A percentile compares a stretch with the other conserved stretches of the same genome.
Conservation (phyloP, 2,797 vertebrate genomes). For the Crypturellus tataupa region DNA sequence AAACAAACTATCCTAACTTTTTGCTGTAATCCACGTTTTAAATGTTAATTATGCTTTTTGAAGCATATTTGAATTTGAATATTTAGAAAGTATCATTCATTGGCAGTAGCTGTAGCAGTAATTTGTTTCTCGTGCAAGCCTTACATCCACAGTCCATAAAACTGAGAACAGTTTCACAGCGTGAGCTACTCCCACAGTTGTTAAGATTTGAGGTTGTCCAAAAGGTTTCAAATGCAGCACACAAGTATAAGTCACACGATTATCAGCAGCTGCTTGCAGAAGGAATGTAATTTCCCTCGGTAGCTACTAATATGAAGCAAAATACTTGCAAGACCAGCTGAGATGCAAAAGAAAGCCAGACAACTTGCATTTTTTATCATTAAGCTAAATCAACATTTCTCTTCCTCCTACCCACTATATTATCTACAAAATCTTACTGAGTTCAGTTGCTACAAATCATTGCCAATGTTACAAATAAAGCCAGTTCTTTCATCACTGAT, state of each 20-base stretch:
- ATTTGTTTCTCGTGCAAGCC: background rate
- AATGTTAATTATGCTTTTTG: background rate
- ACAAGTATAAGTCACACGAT: background rate
- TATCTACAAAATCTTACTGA: background rate
- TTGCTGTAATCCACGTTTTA: background rate
- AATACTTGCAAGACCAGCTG: background rate
- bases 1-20: background rate
- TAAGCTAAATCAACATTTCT: background rate
- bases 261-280: background rate
- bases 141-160: background rate
- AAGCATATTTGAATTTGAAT: too few species aligned
- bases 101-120: background rate
- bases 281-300: background rate
- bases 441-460: too few species aligned
- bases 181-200: background rate
- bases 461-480: background rate
- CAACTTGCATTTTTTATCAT: background rate
- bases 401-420: background rate
- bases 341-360: background rate
- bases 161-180: background rate
- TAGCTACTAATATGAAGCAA: background rate
- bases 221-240: background rate
- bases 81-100: background rate
- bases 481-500: background rate
- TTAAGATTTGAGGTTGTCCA: background rate